phyloP scores from a whole-genome alignment of 1,140 invertebrate species.

The Portunus trituberculatus region DNA sequence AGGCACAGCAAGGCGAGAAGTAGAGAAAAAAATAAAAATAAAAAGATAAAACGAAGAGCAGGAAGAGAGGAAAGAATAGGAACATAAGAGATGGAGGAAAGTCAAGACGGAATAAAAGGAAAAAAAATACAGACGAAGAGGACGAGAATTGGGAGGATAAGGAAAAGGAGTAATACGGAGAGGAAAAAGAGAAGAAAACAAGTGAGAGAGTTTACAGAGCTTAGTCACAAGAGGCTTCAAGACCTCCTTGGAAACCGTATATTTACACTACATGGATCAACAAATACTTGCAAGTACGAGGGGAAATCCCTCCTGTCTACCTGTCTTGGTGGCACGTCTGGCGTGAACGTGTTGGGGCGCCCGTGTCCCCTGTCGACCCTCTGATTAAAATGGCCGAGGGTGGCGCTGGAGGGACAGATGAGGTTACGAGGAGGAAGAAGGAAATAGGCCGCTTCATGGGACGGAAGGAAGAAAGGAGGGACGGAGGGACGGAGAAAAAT shows the following conservation, averaged over 20 bases:
- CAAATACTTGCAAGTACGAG: neutral
- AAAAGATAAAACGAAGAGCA: neutral
- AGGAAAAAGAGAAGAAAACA: neutral
- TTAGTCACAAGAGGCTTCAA: neutral
- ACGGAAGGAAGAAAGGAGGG: slow-evolving; percentile 40
- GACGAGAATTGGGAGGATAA: neutral
- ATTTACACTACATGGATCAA: neutral
- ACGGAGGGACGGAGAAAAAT: slow-evolving; percentile 3
- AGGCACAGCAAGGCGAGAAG: neutral
- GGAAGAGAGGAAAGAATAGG: neutral
- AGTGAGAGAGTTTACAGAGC: neutral
- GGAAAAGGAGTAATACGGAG: neutral
- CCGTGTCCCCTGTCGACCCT: neutral
- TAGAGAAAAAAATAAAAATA: neutral
- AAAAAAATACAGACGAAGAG: neutral
- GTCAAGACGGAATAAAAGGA: neutral
- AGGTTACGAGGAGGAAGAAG: neutral
- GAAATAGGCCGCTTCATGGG: neutral
- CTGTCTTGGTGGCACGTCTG: neutral
- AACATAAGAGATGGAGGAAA: neutral
- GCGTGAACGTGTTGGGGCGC: neutral
- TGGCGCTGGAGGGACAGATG: slow-evolving; percentile 38
- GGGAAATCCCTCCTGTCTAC: neutral
- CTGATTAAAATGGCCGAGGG: slow-evolving; percentile 25
- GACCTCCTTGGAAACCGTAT: slow-evolving; percentile 1